Evolutionary conservation across 2,888 invertebrate species (phyloP), one percentile per base, ranked within the genome.

Genomic region (Nomada ruficornis): DNA sequence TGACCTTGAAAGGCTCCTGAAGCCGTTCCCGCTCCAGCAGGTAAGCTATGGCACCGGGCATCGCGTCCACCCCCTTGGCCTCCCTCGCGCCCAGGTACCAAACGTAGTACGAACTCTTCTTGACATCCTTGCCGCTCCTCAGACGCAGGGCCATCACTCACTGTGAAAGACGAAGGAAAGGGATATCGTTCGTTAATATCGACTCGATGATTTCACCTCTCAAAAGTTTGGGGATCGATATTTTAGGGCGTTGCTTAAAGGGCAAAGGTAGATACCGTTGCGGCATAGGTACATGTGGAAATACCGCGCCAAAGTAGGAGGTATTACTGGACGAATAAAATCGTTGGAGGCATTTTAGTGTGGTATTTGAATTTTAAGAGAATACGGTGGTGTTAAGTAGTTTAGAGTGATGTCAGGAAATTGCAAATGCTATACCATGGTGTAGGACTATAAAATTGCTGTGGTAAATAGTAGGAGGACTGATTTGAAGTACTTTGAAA

Each of bases 11-110:
- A 82, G 98, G 97, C 93, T 98, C 98, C 92, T 97, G 96, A 91
- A 97, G 96, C 84, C 96, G 95, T 86, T 98, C 97, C 89, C 98
- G 96, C 91, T 97, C 97, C 89, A 98, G 96, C 84, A 99, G 95
- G 91, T 97, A 96, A 87, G 96, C 96, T 88, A 98, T 96, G 78
- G 98, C 98, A 15, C 98, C 97, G 78, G 97, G 95, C 74, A 98
- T 97, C 91, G 96, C 98, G 92, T 98, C 97, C 89, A 97, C 96
- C 47, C 98, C 98, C 89, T 97, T 96, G 77, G 98, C 97, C 95
- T 99, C 99, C 94, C 98, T 97, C 90, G 99, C 98, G 29, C 99
- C 99, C 91, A 99, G 96, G 95, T 99, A 98, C 97, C 98, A 98
- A 85, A 98, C 98, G 94, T 98, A 98, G 94, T 98, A 98, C 54